Percentiles rank a stretch among this genome's conserved stretches.
Evolutionary conservation across 2,797 vertebrate species (phyloP).

Genomic region (Centroberyx gerrardi): DNA sequence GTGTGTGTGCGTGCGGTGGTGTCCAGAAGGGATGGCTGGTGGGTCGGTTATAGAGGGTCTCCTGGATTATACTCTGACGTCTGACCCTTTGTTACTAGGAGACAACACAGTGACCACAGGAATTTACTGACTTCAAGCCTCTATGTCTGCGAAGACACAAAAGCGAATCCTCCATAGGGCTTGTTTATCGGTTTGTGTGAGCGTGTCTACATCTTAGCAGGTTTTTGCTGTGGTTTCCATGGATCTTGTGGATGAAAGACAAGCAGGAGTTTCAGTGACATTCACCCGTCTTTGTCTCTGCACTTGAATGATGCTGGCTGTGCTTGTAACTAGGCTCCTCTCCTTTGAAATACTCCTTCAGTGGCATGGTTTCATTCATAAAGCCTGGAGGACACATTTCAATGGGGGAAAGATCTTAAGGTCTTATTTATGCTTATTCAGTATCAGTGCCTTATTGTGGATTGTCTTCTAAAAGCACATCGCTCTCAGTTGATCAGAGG

Average conservation of each 20-base stretch:
- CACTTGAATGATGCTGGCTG: conserved; percentile 26
- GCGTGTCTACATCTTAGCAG: conserved; percentile 39
- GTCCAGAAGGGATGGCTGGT: conserved; percentile 14
- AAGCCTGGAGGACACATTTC: conserved; percentile 35
- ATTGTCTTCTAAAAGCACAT: conserved; percentile 20
- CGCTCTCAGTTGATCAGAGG: not conserved
- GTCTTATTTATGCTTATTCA: conserved; percentile 7
- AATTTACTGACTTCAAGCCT: conserved; percentile 10
- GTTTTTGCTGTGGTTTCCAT: conserved; percentile 44
- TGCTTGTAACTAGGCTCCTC: conserved; percentile 16
- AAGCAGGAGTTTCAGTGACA: conserved; percentile 34
- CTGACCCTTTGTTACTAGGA: conserved; percentile 1
- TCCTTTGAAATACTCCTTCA: conserved; percentile 41
- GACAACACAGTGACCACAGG: conserved; percentile 18
- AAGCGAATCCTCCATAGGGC: not conserved
- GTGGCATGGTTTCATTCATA: conserved; percentile 58
- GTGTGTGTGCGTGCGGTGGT: conserved; percentile 9
- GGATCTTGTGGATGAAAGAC: conserved; percentile 30
- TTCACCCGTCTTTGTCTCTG: conserved; percentile 34
- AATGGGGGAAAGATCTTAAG: conserved; percentile 6
- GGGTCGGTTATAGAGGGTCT: conserved; percentile 30
- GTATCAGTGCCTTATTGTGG: not conserved
- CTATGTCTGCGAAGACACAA: not conserved
- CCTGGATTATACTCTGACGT: conserved; percentile 14
- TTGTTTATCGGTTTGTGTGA: conserved; percentile 41